Evolutionary conservation across 2,888 invertebrate genomes (phyloP), one percentile per base, ranked within the genome.

Genomic region (Tenthredo mesomela): DNA sequence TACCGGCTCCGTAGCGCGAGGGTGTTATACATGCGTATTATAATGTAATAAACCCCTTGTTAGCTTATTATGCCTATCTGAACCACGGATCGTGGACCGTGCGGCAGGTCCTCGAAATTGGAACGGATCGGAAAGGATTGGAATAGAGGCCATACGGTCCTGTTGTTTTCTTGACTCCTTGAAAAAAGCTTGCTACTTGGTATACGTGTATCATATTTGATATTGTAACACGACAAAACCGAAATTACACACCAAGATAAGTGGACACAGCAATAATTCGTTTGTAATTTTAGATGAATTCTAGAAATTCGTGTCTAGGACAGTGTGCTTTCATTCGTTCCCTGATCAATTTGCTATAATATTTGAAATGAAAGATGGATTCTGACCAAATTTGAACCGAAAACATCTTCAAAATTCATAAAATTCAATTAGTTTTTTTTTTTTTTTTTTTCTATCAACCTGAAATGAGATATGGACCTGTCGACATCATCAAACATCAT

Each of bases 1-100:
- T n/a, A 82, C 75, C 37, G 58, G 65, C 84, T 47, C 50, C 50
- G 80, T 25, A 47, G 75, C 82, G 75, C 83, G 67, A 83, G 83
- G 83, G 83, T 77, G 84, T 78, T 84, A 21, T 80, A 84, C 84
- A 84, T 84, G 78, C 78, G 77, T 84, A 84, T 84, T 84, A 84
- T 84, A 84, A 84, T 84, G 84, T 84, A 84, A 84, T 84, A 84
- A 84, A 77, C 73, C 37, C 84, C 84, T 84, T 67, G 84, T 84
- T 84, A 84, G 84, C 75, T 75, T 67, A 67, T 58, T 77, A 75
- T 67, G 84, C 65, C 61, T 84, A 84, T 84, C 84, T 82, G 47
- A 54, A 18, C 65, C 33, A 84, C 67, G 47, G 78, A 84, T 78
- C 77, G 15, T 61, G 33, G 40, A 40, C 80, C 77, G 54, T 77